Conservation (phyloP, 2,113 vertebrate genomes). For the Xerus inauris region DNA sequence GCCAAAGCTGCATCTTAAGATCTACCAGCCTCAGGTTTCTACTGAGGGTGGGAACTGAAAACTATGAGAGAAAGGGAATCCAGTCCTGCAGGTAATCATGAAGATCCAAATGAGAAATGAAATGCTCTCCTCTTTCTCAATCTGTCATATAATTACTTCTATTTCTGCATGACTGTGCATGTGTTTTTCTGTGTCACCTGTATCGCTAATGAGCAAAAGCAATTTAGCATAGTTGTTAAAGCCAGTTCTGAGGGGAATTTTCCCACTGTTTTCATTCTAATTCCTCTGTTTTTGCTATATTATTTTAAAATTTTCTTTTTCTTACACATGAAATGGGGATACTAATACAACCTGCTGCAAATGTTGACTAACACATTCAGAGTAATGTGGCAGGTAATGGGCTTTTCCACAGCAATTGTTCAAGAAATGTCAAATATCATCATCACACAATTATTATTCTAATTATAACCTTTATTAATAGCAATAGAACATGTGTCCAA, state of each 20-base stretch:
- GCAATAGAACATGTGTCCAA: background rate
- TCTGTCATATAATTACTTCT: background rate
- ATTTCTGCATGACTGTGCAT: background rate
- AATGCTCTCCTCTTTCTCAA: background rate
- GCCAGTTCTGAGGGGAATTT: background rate
- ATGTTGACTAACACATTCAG: background rate
- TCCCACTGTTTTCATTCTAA: background rate
- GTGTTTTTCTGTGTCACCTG: accelerated
- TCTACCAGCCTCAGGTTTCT: accelerated
- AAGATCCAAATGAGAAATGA: background rate
- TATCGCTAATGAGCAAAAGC: accelerated
- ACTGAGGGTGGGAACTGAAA: background rate
- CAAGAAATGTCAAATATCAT: background rate
- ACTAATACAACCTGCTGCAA: background rate
- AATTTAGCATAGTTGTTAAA: background rate
- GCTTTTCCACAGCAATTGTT: background rate
- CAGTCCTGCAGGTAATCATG: background rate
- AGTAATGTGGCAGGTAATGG: background rate
- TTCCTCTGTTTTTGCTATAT: background rate
- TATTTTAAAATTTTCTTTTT: background rate
- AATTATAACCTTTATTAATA: background rate
- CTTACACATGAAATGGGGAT: background rate
- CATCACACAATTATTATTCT: background rate
- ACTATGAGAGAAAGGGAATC: background rate
- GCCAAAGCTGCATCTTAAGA: background rate